Conservation (phyloP, 2,113 vertebrate species). For the Guaruba guarouba region DNA sequence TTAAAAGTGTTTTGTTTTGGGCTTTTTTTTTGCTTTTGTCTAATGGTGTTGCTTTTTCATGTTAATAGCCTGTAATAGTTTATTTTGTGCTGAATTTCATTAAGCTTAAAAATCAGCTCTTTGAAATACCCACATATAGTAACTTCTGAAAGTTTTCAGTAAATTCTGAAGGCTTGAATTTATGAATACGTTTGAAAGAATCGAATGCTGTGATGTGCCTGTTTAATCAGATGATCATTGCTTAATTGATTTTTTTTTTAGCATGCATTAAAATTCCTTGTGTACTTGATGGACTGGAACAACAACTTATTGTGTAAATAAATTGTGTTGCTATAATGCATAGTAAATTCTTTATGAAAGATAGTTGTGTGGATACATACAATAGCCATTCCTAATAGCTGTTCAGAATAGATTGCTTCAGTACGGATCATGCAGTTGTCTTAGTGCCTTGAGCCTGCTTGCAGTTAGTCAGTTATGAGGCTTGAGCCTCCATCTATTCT, state of each 20-base stretch:
- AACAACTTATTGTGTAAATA: slow-evolving; percentile 45
- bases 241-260: slow-evolving; percentile 50
- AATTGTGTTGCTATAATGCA: background rate
- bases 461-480: background rate
- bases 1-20: background rate
- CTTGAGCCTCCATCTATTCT: fast-evolving
- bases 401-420: background rate
- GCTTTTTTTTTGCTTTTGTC: background rate
- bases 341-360: slow-evolving; percentile 23
- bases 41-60: background rate
- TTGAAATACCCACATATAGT: background rate
- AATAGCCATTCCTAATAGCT: background rate
- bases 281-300: slow-evolving; percentile 43
- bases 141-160: background rate
- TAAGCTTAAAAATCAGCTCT: background rate
- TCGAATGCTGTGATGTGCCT: background rate
- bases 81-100: background rate
- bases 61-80: background rate
- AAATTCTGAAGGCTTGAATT: background rate
- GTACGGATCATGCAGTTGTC: background rate
- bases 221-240: slow-evolving; percentile 47
- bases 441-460: background rate
- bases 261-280: slow-evolving; percentile 27
- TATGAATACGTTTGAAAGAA: slow-evolving; percentile 7
- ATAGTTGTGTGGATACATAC: background rate